Conservation (phyloP, 2,888 invertebrate species). For the Callinectes sapidus region DNA sequence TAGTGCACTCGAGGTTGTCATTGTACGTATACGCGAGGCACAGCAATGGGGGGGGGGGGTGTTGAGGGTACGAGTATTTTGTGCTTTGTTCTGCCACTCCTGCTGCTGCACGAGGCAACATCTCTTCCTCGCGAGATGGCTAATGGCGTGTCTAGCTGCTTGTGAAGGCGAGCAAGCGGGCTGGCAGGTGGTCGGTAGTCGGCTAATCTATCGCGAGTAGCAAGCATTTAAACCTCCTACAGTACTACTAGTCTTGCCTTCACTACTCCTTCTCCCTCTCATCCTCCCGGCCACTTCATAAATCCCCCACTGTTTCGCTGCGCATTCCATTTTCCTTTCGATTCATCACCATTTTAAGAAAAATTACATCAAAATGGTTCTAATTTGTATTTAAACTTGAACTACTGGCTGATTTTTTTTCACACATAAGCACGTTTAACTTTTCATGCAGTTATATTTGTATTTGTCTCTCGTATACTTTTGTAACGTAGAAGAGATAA, state of each 20-base stretch:
- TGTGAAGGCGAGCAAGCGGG: background rate
- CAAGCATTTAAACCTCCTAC: background rate
- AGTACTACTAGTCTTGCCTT: background rate
- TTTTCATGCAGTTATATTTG: too few species aligned
- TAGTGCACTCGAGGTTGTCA: background rate
- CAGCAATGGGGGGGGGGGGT: background rate
- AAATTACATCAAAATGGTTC: too few species aligned
- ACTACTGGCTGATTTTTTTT: too few species aligned
- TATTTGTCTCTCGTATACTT: too few species aligned
- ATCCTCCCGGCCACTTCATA: background rate
- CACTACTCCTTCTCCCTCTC: background rate
- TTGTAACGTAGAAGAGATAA: too few species aligned
- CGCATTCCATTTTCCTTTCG: background rate
- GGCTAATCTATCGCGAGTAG: background rate
- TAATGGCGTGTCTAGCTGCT: background rate
- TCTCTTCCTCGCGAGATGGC: background rate
- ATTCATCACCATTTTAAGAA: too few species aligned
- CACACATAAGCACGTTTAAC: too few species aligned
- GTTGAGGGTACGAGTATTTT: background rate
- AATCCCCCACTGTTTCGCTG: background rate
- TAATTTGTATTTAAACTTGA: too few species aligned
- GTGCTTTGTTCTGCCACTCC: constrained; percentile 17
- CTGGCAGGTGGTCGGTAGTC: background rate
- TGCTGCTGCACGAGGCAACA: background rate
- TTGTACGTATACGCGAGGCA: background rate